Conservation (phyloP, 2,888 invertebrate species). For the Pardosa pseudoannulata region DNA sequence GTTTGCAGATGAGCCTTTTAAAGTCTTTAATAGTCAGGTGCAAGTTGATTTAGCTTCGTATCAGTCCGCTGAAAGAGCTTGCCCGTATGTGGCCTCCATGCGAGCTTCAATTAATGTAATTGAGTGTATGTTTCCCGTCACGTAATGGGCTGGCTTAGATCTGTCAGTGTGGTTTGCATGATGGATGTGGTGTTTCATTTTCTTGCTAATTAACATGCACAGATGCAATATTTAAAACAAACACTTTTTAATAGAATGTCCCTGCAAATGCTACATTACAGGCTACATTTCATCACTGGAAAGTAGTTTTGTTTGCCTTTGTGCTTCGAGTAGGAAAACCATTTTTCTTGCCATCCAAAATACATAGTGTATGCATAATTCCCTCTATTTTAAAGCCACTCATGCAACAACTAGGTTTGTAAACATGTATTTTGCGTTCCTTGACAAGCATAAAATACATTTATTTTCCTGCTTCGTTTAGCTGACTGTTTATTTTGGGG, state of each 20-base stretch:
- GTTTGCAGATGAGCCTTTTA: neutral
- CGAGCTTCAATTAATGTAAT: neutral
- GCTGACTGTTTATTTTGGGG: too few relatives aligned
- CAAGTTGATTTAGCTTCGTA: neutral
- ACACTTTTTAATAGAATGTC: neutral
- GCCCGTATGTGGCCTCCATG: neutral
- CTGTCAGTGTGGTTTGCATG: neutral
- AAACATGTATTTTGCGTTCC: too few relatives aligned
- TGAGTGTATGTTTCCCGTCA: conserved; percentile 7
- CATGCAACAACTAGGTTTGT: too few relatives aligned
- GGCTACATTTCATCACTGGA: too few relatives aligned
- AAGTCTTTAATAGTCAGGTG: neutral
- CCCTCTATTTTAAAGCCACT: too few relatives aligned
- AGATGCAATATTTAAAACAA: neutral
- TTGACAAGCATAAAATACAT: too few relatives aligned
- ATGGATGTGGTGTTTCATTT: neutral
- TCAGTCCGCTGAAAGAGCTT: neutral
- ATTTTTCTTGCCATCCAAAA: too few relatives aligned
- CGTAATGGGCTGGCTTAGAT: conserved; percentile 17
- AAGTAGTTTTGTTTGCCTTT: too few relatives aligned
- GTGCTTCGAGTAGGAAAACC: too few relatives aligned
- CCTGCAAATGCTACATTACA: too few relatives aligned
- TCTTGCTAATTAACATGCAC: conserved; percentile 10
- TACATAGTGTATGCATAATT: too few relatives aligned
- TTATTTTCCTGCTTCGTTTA: too few relatives aligned